Conservation (phyloP, 2,888 invertebrate species). For the Antitype chi region DNA sequence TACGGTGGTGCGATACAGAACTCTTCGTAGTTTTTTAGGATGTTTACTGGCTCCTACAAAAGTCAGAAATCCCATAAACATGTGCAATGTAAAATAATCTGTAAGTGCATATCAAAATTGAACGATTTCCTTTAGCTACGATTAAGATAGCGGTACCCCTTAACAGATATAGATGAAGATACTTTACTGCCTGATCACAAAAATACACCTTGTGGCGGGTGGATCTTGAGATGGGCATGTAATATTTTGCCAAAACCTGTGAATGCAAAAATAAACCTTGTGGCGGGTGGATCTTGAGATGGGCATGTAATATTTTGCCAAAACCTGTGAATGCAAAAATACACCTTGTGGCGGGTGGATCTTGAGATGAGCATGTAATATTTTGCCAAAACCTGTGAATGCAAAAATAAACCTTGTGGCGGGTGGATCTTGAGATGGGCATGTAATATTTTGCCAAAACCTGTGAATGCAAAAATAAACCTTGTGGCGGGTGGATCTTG, state of each 20-base stretch:
- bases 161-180: too few relatives aligned
- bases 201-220: not conserved
- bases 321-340: not conserved
- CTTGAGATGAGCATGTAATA: not conserved
- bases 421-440: not conserved
- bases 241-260: not conserved
- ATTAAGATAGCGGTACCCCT: too few relatives aligned
- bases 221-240: not conserved
- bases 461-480: not conserved
- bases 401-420: not conserved
- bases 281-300: not conserved
- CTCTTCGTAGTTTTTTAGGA: not conserved
- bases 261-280: not conserved
- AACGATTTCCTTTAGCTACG: not conserved
- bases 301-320: not conserved
- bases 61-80: not conserved
- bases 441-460: not conserved
- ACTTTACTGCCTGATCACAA: not conserved
- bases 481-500: not conserved
- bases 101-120: not conserved
- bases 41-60: not conserved
- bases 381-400: not conserved
- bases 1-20: too few relatives aligned
- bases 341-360: not conserved
- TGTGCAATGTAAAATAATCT: not conserved